These are phyloP conservation scores for Connochaetes taurinus DNA, from an alignment of 2,113 vertebrate genomes.

Conservation along the genomic window DNA sequence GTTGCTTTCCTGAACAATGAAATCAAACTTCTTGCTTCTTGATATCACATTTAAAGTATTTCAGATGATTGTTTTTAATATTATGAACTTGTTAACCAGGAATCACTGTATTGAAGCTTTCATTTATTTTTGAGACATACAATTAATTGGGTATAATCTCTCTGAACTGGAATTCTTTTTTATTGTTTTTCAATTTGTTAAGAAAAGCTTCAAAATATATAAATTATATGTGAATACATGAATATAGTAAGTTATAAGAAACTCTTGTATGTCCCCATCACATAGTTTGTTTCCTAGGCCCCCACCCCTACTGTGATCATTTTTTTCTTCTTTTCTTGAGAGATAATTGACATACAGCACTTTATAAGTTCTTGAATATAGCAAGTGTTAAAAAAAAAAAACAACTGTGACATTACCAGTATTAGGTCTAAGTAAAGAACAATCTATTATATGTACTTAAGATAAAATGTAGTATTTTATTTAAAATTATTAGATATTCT, in stretches of 20 bases:
- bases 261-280: neutral
- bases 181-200: neutral
- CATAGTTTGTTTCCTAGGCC: neutral
- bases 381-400: neutral
- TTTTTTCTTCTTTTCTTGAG: neutral
- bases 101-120: neutral
- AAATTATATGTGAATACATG: neutral
- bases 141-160: neutral
- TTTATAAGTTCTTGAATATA: neutral
- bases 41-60: neutral
- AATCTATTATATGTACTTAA: neutral
- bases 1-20: neutral
- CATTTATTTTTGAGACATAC: neutral
- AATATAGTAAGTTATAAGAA: neutral
- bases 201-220: neutral
- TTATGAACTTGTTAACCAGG: neutral
- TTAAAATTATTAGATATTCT: neutral
- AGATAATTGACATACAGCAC: neutral
- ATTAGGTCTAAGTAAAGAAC: neutral
- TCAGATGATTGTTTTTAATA: neutral
- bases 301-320: neutral
- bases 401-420: neutral
- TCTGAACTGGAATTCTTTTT: neutral
- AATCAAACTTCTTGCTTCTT: constrained; percentile 16
- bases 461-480: neutral